Evolutionary conservation across 1,140 invertebrate genomes (phyloP).

Genomic region (Saccostrea cuccullata): DNA sequence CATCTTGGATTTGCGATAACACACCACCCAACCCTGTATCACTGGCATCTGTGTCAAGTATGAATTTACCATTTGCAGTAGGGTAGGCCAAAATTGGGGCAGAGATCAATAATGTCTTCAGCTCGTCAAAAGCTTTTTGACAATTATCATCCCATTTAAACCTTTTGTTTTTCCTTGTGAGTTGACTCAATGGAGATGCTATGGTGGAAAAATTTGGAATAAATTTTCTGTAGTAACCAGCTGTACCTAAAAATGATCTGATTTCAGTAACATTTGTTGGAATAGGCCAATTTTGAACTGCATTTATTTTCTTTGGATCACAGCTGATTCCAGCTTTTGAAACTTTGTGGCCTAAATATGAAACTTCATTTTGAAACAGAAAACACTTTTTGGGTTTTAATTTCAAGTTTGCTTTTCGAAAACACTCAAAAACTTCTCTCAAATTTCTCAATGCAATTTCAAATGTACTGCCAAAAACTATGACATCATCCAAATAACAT

Average conservation of each 20-base stretch:
- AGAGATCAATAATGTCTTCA: not conserved
- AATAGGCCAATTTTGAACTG: constrained; percentile 43
- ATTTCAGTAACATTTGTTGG: constrained; percentile 42
- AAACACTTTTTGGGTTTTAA: constrained; percentile 55
- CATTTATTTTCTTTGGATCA: constrained; percentile 47
- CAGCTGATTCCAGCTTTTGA: constrained; percentile 17
- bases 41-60: constrained; percentile 37
- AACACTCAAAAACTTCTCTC: constrained; percentile 46
- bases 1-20: too few relatives aligned
- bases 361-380: not conserved
- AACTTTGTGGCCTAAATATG: constrained; percentile 40
- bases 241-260: constrained; percentile 8
- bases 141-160: constrained; percentile 28
- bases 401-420: constrained; percentile 47
- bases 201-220: constrained; percentile 40
- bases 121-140: constrained; percentile 4
- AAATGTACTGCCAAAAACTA: constrained; percentile 54
- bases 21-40: not conserved
- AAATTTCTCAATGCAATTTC: constrained; percentile 54
- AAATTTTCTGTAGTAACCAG: constrained; percentile 46
- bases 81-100: constrained; percentile 46
- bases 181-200: constrained; percentile 41
- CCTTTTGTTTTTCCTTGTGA: constrained; percentile 39
- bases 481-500: constrained; percentile 57
- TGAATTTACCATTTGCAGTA: not conserved